These are phyloP conservation scores for Lepisosteus osseus DNA, from an alignment of 2,113 vertebrate species.

Conservation along the genomic window DNA sequence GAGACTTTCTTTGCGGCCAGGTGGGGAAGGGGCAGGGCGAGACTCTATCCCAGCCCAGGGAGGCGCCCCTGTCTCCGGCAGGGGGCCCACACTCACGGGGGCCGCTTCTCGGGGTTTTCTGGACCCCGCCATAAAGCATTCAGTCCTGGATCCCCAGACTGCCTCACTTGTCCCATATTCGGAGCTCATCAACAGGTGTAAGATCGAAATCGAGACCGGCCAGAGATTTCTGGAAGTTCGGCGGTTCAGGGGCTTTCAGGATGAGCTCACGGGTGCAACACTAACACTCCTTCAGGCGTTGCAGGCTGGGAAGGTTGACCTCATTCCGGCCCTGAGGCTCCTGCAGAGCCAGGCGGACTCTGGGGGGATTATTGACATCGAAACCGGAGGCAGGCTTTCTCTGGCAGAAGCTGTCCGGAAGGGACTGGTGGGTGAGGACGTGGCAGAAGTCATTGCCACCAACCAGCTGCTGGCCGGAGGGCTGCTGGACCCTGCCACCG, in stretches of 20 bases:
- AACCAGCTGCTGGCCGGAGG: conserved; percentile 73
- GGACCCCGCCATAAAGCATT: conserved; percentile 54
- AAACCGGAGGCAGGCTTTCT: conserved; percentile 64
- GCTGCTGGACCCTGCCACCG: conserved; percentile 60
- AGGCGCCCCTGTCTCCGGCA: conserved; percentile 60
- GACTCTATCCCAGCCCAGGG: conserved; percentile 26
- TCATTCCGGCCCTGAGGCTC: conserved; percentile 62
- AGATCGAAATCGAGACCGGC: conserved; percentile 83
- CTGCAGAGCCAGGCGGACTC: conserved; percentile 80
- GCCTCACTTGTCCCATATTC: conserved; percentile 74
- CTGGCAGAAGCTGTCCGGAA: conserved; percentile 65
- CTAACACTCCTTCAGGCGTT: conserved; percentile 67
- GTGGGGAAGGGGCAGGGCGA: conserved; percentile 31
- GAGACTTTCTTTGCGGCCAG: conserved; percentile 39
- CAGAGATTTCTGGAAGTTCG: conserved; percentile 82
- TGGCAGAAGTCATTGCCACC: conserved; percentile 66
- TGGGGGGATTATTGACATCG: conserved; percentile 76
- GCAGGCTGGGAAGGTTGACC: conserved; percentile 64
- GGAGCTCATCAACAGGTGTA: conserved; percentile 81
- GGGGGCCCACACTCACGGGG: conserved; percentile 62
- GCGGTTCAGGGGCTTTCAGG: conserved; percentile 70
- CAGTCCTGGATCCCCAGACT: conserved; percentile 72
- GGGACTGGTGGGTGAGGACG: conserved; percentile 68
- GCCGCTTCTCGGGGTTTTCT: conserved; percentile 67
- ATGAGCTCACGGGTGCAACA: conserved; percentile 41